Base-by-base conservation (phyloP, 2,797 vertebrate species). In the Mormyrus proboscirostris region DNA sequence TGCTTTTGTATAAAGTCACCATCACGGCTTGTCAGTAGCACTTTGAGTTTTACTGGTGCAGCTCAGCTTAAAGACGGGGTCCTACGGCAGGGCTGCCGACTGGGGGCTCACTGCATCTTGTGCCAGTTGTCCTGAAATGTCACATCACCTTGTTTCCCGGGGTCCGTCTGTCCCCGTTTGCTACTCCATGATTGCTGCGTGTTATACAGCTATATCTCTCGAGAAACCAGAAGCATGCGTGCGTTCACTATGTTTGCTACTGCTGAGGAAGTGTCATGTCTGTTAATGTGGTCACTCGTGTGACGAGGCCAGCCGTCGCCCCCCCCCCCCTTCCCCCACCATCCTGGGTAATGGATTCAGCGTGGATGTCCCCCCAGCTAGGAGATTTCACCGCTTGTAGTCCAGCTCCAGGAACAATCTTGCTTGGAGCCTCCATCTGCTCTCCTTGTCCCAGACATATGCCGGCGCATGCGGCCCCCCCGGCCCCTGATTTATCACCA, bases 391-490 rank as follows among this genome's bases (percentile, higher is more conserved):
- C 94, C 94, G 94, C 95, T 95, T 95, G 93, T 94, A 94, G 94
- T 94, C 94, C 94, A 94, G 94, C 95, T 94, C 94, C 94, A 95
- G 95, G 95, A 96, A 95, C 95, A 95, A 94, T 96, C 95, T 95
- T 88, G 94, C 95, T 95, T 94, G 94, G 94, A 95, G 94, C 82
- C 95, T 91, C 96, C 96, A 95, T 97, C 96, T 96, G 96, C 95
- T 96, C 96, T 12, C 95, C 95, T 94, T 94, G 95, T 94, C 93
- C 92, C 93, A 94, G 95, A 95, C 95, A 95, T 96, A 96, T 95
- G 95, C 95, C 94, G 94, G 93, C 95, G 93, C 93, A 93, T 95
- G 3, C 89, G 96, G 95, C 95, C 93, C 65, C 65, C 93, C 94
- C 93, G 95, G 95, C 95, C 93, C 94, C 93, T 95, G 95, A 96